A percentile compares a stretch with the other conserved stretches of the same genome.
These are phyloP conservation scores for Andrena chrysosceles DNA, from an alignment of 2,888 invertebrate species.

Conservation along the genomic window DNA sequence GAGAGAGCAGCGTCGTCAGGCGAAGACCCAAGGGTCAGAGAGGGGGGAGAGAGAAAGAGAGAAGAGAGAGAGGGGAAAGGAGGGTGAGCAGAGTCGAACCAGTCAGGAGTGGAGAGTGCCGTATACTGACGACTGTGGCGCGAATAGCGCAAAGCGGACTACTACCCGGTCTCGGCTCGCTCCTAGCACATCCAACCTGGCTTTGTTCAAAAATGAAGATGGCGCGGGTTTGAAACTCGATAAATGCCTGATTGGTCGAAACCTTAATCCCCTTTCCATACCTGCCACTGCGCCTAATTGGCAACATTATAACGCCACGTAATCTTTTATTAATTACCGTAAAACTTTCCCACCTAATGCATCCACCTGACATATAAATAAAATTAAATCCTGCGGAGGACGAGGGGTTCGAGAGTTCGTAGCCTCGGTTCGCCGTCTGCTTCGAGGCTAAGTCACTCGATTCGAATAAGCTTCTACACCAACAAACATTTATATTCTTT, in stretches of 20 bases:
- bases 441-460: slow-evolving; percentile 82
- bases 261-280: slow-evolving; percentile 39
- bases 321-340: slow-evolving; percentile 53
- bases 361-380: slow-evolving; percentile 69
- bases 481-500: slow-evolving; percentile 50
- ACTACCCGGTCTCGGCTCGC: slow-evolving; percentile 86
- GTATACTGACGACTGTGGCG: slow-evolving; percentile 87
- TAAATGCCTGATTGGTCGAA: slow-evolving; percentile 83
- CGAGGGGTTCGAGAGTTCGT: slow-evolving; percentile 90
- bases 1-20: slow-evolving; percentile 83
- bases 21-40: slow-evolving; percentile 73
- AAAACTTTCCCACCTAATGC: slow-evolving; percentile 56
- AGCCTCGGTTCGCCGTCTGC: slow-evolving; percentile 76
- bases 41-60: slow-evolving; percentile 51
- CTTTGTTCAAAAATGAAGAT: slow-evolving; percentile 94
- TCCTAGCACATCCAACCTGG: slow-evolving; percentile 85
- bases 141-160: slow-evolving; percentile 86
- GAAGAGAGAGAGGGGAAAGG: slow-evolving; percentile 59
- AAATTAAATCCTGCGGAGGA: slow-evolving; percentile 83
- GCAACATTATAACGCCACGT: slow-evolving; percentile 49
- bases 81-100: slow-evolving; percentile 67
- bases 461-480: slow-evolving; percentile 76
- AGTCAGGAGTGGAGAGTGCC: slow-evolving; percentile 77
- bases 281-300: slow-evolving; percentile 48
- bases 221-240: slow-evolving; percentile 89